Percentiles rank a stretch among this genome's conserved stretches.
Evolutionary conservation across 2,888 invertebrate species (phyloP).

Genomic region (Anodontia alba): DNA sequence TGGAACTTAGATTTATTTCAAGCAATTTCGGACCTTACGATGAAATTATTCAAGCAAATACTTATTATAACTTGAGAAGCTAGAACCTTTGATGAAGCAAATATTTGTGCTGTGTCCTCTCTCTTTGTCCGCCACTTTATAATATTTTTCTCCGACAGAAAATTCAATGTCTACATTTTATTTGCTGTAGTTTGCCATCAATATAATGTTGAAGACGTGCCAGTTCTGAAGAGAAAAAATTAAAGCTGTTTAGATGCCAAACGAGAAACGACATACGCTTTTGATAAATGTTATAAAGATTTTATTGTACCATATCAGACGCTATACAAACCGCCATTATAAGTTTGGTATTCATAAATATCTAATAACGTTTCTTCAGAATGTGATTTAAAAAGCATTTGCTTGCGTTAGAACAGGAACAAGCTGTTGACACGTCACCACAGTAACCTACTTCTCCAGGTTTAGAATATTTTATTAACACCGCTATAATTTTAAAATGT

Average conservation of each 20-base stretch:
- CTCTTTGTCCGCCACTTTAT: neutral
- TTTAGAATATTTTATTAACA: no score
- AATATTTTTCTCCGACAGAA: neutral
- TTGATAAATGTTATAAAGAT: constrained; percentile 8
- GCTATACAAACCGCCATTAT: neutral
- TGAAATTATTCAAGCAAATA: neutral
- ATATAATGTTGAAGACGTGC: neutral
- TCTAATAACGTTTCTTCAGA: neutral
- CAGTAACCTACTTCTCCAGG: no score
- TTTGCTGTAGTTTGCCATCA: neutral
- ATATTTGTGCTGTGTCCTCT: neutral
- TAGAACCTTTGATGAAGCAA: neutral
- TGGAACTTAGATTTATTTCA: neutral
- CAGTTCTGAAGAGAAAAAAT: neutral
- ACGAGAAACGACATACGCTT: constrained; percentile 8
- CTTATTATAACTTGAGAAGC: neutral
- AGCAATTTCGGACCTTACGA: neutral
- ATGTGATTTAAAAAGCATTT: neutral
- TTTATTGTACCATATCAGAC: neutral
- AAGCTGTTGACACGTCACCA: no score
- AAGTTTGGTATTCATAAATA: neutral
- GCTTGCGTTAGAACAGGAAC: neutral
- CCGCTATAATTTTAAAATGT: no score
- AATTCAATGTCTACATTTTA: neutral
- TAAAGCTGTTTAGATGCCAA: constrained; percentile 11